Percentiles rank a stretch among this genome's conserved stretches.
Conservation (phyloP, 2,113 vertebrate genomes). For the Rhombomys opimus region DNA sequence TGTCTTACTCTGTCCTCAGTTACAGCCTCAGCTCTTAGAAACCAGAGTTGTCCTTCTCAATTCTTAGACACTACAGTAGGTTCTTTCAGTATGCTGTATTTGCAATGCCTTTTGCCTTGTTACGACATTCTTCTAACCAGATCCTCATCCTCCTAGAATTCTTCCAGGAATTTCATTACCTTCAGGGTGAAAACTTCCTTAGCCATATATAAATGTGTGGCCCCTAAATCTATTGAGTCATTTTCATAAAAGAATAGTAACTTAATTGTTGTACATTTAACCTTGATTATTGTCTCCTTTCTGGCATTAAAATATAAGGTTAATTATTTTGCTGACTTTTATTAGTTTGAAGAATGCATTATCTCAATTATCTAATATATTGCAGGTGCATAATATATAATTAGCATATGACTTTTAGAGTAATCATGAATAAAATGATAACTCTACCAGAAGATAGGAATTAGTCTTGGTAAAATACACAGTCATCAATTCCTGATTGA, state of each 20-base stretch:
- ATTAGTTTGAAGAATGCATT: background rate
- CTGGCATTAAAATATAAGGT: background rate
- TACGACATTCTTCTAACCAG: background rate
- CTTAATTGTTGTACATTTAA: background rate
- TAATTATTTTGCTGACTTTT: background rate
- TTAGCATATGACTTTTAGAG: background rate
- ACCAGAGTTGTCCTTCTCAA: background rate
- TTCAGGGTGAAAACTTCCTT: background rate
- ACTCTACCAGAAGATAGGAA: background rate
- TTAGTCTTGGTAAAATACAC: background rate
- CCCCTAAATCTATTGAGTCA: background rate
- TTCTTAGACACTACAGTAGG: background rate
- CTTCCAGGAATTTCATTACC: background rate
- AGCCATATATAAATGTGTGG: background rate
- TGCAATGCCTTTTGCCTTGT: background rate
- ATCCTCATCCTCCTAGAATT: background rate
- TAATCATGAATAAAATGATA: background rate
- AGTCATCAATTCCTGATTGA: background rate
- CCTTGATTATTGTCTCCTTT: background rate
- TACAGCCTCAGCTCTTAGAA: background rate
- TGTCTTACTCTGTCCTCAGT: background rate
- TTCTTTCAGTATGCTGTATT: background rate
- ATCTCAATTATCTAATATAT: background rate
- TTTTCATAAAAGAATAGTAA: background rate
- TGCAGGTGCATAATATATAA: background rate